Percentiles rank a stretch among this genome's conserved stretches.
phyloP scores from a whole-genome alignment of 1,140 invertebrate species.

The Protaetia brevitarsis region DNA sequence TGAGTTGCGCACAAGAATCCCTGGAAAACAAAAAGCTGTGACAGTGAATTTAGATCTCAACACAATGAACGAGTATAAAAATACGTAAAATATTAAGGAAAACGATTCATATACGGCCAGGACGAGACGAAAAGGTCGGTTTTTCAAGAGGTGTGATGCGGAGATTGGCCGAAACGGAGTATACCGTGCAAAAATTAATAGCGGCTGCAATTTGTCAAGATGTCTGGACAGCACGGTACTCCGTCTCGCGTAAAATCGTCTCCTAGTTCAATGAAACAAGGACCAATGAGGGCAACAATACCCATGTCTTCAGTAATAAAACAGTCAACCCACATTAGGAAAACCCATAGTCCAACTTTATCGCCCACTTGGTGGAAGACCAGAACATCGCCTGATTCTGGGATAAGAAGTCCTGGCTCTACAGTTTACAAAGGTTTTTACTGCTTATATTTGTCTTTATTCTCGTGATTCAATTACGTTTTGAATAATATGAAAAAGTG shows the following conservation, averaged over 20 bases:
- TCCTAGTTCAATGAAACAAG: slow-evolving; percentile 65
- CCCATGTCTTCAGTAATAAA: slow-evolving; percentile 68
- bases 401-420: slow-evolving; percentile 69
- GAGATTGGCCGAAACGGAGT: not conserved
- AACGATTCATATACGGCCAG: not conserved
- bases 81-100: slow-evolving; percentile 3
- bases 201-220: slow-evolving; percentile 25
- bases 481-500: not conserved
- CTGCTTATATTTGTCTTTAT: not conserved
- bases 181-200: slow-evolving; percentile 8
- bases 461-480: not conserved
- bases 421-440: slow-evolving; percentile 64
- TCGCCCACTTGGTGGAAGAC: slow-evolving; percentile 63
- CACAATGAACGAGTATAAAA: slow-evolving; percentile 19
- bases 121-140: not conserved
- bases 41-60: slow-evolving; percentile 15
- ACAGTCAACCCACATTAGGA: slow-evolving; percentile 58
- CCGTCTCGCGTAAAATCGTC: slow-evolving; percentile 65
- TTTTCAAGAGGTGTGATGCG: slow-evolving; percentile 19
- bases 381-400: slow-evolving; percentile 65
- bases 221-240: slow-evolving; percentile 36
- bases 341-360: slow-evolving; percentile 62
- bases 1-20: slow-evolving; percentile 18
- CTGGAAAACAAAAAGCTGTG: slow-evolving; percentile 18
- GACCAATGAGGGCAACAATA: slow-evolving; percentile 70